Evolutionary conservation across 2,113 vertebrate genomes (phyloP).

Genomic region (Lamprologus speciosus): DNA sequence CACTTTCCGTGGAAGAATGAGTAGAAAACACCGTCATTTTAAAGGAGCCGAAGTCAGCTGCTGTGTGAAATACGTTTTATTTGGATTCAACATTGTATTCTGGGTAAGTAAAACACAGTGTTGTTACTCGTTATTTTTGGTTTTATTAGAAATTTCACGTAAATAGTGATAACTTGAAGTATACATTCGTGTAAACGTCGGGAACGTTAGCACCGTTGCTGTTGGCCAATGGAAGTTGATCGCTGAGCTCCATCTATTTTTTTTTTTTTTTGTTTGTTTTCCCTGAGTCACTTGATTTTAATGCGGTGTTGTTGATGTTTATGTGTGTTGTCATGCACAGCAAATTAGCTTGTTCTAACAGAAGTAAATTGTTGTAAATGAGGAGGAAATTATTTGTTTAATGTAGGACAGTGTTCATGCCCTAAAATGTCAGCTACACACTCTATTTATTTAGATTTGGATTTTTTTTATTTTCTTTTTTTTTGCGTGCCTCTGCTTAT

Average conservation of each 20-base stretch:
- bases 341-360: background rate
- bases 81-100: conserved; percentile 76
- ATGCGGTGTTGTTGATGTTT: background rate
- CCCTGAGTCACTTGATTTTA: background rate
- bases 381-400: background rate
- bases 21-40: conserved; percentile 67
- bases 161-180: background rate
- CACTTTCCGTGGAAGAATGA: conserved; percentile 63
- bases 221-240: background rate
- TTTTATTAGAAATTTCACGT: background rate
- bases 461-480: rapidly evolving
- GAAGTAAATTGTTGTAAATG: background rate
- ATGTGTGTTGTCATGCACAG: background rate
- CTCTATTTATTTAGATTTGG: background rate
- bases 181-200: background rate
- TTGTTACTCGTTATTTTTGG: rapidly evolving
- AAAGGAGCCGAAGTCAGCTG: conserved; percentile 77
- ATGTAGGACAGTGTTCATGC: no score
- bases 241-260: rapidly evolving
- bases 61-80: conserved; percentile 76
- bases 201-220: background rate
- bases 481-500: background rate
- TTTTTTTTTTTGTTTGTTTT: background rate
- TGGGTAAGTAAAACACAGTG: conserved; percentile 62
- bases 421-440: background rate